Conservation (phyloP, 2,113 vertebrate genomes). For the Struthidea cinerea region DNA sequence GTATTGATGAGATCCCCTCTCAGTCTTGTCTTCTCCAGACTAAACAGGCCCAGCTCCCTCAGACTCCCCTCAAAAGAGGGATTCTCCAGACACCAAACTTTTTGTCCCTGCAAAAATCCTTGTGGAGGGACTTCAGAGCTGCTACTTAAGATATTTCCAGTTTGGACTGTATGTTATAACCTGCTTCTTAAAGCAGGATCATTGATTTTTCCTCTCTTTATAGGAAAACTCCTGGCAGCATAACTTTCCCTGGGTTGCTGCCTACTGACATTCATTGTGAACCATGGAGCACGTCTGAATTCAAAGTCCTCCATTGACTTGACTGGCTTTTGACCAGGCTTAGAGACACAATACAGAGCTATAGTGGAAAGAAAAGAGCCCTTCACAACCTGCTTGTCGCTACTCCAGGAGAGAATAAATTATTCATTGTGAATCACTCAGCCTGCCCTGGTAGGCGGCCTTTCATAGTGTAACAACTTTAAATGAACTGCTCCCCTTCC, state of each 20-base stretch:
- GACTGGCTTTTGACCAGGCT: not conserved
- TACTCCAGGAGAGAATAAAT: constrained; percentile 1
- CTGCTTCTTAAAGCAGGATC: not conserved
- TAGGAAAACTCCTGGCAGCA: not conserved
- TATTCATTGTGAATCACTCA: constrained; percentile 31
- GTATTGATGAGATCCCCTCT: not conserved
- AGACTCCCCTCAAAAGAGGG: not conserved
- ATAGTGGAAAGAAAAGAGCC: not conserved
- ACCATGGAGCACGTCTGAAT: not conserved
- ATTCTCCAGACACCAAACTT: not conserved
- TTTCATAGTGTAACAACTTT: not conserved
- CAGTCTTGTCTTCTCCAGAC: not conserved
- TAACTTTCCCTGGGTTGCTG: not conserved
- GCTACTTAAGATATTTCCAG: not conserved
- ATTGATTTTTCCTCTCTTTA: not conserved
- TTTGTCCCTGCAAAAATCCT: not conserved
- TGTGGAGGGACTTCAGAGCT: not conserved
- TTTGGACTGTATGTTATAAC: not conserved
- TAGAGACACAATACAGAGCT: not conserved
- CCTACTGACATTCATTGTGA: not conserved
- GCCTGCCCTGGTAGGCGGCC: not conserved
- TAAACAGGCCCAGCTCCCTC: not conserved
- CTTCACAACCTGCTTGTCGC: not conserved
- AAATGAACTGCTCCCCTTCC: not conserved
- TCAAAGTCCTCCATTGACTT: not conserved